A percentile compares a stretch with the other conserved stretches of the same genome.
Conservation (phyloP, 2,113 vertebrate genomes). For the Crotalus horridus region DNA sequence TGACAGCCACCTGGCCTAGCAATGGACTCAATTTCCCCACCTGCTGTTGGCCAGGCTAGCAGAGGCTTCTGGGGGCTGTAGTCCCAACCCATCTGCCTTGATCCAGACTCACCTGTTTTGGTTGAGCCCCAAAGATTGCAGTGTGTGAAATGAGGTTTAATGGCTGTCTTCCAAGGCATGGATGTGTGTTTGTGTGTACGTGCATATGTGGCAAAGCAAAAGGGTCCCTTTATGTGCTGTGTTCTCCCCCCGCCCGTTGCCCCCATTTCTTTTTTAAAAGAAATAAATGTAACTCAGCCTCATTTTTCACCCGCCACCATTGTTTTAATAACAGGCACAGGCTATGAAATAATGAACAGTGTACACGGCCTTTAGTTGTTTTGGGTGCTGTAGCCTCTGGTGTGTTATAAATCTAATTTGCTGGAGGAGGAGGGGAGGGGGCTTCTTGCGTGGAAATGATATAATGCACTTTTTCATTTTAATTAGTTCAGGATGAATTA, state of each 20-base stretch:
- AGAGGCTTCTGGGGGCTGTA: background rate
- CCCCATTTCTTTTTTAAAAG: background rate
- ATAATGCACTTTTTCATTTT: background rate
- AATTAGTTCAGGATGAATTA: background rate
- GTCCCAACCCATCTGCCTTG: background rate
- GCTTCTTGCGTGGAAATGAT: background rate
- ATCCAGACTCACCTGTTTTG: background rate
- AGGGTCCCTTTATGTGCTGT: background rate
- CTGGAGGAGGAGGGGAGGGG: background rate
- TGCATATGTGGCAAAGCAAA: background rate
- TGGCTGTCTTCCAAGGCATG: background rate
- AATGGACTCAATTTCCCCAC: background rate
- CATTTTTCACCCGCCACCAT: background rate
- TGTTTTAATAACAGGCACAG: background rate
- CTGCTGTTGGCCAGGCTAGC: background rate
- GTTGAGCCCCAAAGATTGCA: background rate
- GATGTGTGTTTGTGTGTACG: too few species aligned
- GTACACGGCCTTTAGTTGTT: background rate
- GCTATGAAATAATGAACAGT: background rate
- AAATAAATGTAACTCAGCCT: background rate
- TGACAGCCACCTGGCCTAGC: too few species aligned
- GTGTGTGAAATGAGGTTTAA: background rate
- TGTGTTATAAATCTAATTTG: background rate
- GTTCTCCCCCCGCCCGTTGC: background rate
- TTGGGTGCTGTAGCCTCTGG: background rate